A percentile compares a stretch with the other conserved stretches of the same genome.
phyloP scores from a whole-genome alignment of 2,113 vertebrate genomes.

The Amazona guildingii region DNA sequence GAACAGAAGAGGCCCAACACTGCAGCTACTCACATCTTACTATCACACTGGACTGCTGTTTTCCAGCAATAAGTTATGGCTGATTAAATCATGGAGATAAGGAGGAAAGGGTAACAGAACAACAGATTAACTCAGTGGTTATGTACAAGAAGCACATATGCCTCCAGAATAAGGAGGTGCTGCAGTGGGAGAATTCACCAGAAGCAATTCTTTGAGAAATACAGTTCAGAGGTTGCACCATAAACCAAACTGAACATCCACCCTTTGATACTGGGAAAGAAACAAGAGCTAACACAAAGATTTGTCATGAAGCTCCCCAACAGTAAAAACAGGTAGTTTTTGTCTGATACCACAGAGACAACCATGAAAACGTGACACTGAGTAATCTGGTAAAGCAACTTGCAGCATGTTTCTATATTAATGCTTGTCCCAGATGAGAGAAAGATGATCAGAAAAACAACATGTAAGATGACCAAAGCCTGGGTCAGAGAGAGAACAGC shows the following conservation, averaged over 20 bases:
- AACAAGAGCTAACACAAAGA: not conserved
- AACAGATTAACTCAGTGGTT: not conserved
- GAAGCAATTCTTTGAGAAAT: not conserved
- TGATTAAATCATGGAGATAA: rapidly evolving
- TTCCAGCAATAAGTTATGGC: not conserved
- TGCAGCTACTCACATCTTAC: not conserved
- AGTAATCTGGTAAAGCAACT: not conserved
- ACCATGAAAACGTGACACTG: not conserved
- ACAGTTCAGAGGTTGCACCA: not conserved
- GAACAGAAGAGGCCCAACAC: not conserved
- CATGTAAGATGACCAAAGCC: not conserved
- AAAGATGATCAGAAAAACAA: not conserved
- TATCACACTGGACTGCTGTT: too few relatives aligned
- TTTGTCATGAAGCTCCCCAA: not conserved
- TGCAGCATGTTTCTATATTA: not conserved
- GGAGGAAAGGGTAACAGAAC: not conserved
- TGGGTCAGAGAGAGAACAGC: not conserved
- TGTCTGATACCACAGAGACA: not conserved
- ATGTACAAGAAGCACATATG: not conserved
- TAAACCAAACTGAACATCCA: not conserved
- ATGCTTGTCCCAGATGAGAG: not conserved
- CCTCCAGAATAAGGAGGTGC: not conserved
- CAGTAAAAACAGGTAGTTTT: not conserved
- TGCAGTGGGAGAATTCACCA: not conserved
- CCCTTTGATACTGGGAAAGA: rapidly evolving